These are phyloP conservation scores for Athrips mouffetella DNA, from an alignment of 2,888 invertebrate species.

Conservation along the genomic window DNA sequence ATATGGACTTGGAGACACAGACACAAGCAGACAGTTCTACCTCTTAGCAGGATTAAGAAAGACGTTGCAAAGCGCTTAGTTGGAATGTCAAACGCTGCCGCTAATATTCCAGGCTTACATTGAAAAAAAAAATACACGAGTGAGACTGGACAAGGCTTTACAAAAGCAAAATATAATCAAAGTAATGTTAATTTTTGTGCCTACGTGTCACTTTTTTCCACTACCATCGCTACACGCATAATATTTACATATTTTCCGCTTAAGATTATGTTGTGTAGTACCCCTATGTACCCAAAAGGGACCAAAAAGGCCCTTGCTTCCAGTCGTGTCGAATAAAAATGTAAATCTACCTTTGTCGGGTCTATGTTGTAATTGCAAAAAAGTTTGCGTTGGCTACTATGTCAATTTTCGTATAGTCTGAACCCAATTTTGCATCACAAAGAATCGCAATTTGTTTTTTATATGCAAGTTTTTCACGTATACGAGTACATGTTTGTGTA, in stretches of 20 bases:
- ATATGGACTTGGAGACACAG: no score
- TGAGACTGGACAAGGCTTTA: no score
- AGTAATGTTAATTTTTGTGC: not conserved
- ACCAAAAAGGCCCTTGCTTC: constrained; percentile 35
- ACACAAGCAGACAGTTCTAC: no score
- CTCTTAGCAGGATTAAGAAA: no score
- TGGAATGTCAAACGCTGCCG: no score
- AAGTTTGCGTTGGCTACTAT: constrained; percentile 34
- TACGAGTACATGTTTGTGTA: constrained; percentile 55
- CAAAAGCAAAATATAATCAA: not conserved
- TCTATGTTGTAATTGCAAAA: constrained; percentile 54
- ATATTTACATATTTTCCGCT: constrained; percentile 15
- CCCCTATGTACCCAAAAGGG: constrained; percentile 27
- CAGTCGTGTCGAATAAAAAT: constrained; percentile 57
- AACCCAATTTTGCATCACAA: constrained; percentile 67
- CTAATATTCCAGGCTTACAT: no score
- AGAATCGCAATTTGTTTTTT: constrained; percentile 54
- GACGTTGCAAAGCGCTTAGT: no score
- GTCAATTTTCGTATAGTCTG: constrained; percentile 30
- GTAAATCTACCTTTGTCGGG: constrained; percentile 60
- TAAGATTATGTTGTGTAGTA: constrained; percentile 14
- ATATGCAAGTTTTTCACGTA: constrained; percentile 41
- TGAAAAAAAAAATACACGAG: no score
- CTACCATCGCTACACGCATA: not conserved
- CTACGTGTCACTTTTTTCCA: not conserved